Evolutionary conservation across 2,797 vertebrate species (phyloP).

Genomic region (Sebastes taczanowskii): DNA sequence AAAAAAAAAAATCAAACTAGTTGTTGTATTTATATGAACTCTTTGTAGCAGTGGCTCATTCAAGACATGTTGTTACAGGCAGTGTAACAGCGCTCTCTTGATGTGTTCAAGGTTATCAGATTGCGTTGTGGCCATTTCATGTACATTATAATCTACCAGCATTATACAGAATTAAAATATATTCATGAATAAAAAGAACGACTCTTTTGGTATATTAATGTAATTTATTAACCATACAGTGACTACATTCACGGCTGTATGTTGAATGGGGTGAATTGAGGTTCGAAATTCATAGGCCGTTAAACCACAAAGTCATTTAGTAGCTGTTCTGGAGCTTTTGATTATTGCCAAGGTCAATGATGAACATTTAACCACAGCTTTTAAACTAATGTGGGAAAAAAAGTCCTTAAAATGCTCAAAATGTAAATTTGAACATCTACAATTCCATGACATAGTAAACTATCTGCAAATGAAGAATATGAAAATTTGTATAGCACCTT

Average conservation of each 20-base stretch:
- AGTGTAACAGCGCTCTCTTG: not conserved
- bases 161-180: conserved; percentile 62
- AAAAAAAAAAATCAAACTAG: conserved; percentile 4
- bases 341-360: not conserved
- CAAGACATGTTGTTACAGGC: conserved; percentile 9
- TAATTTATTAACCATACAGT: not conserved
- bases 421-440: not conserved
- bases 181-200: conserved; percentile 25
- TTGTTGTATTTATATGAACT: conserved; percentile 41
- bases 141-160: conserved; percentile 37
- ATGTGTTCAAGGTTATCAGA: not conserved
- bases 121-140: conserved; percentile 7
- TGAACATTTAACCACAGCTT: not conserved
- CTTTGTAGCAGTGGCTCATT: not conserved
- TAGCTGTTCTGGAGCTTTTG: not conserved
- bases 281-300: not conserved
- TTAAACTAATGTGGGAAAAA: not conserved
- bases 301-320: not conserved
- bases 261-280: not conserved
- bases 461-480: not conserved
- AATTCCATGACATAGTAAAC: not conserved
- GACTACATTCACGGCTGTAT: not conserved
- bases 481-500: not conserved
- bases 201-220: not conserved
- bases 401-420: not conserved